A percentile compares a stretch with the other conserved stretches of the same genome.
phyloP scores from a whole-genome alignment of 2,888 invertebrate species.

The Apantesis nais region DNA sequence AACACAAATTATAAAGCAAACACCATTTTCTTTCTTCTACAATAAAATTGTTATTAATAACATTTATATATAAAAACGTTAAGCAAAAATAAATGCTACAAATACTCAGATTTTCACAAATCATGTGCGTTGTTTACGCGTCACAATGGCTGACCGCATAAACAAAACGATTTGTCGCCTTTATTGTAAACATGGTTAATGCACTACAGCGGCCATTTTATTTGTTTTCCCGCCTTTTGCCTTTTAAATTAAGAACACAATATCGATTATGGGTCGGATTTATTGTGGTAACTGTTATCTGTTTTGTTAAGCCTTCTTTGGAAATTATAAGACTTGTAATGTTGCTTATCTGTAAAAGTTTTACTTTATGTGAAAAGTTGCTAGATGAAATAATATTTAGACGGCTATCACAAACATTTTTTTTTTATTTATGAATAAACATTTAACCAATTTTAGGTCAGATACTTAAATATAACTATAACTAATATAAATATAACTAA shows the following conservation, averaged over 20 bases:
- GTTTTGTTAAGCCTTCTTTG: conserved; percentile 28
- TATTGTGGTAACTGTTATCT: conserved; percentile 25
- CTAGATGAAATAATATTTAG: conserved; percentile 18
- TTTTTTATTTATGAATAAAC: neutral
- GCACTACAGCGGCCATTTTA: conserved; percentile 42
- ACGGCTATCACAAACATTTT: neutral
- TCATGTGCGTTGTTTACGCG: conserved; percentile 42
- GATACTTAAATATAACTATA: no score
- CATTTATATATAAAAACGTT: neutral
- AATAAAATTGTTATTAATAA: neutral
- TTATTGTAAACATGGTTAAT: conserved; percentile 54
- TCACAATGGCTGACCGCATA: conserved; percentile 46
- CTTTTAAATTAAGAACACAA: conserved; percentile 34
- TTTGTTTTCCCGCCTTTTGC: conserved; percentile 39
- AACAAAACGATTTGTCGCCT: conserved; percentile 59
- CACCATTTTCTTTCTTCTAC: neutral
- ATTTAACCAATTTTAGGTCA: neutral
- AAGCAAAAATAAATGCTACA: conserved; percentile 8
- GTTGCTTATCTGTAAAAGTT: conserved; percentile 17
- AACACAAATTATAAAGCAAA: neutral
- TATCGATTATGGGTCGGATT: conserved; percentile 35
- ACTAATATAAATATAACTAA: no score
- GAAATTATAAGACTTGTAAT: conserved; percentile 15
- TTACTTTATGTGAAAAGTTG: conserved; percentile 35
- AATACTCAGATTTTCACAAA: conserved; percentile 25